Evolutionary conservation across 1,140 invertebrate genomes (phyloP).

Genomic region (Solenopsis invicta): DNA sequence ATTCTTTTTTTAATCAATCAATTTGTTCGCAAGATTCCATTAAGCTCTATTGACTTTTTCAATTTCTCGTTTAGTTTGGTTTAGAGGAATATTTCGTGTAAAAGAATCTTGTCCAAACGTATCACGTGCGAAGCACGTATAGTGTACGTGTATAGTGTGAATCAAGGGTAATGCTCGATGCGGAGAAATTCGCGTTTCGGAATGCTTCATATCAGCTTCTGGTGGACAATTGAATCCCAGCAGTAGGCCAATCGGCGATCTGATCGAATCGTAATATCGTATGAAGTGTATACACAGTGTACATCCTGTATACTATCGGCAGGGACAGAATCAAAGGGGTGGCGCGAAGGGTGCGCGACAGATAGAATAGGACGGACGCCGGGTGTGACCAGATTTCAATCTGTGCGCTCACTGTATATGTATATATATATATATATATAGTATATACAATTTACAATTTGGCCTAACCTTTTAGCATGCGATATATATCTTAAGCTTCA

Average conservation of each 20-base stretch:
- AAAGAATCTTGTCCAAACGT: constrained; percentile 8
- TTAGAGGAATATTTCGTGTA: not conserved
- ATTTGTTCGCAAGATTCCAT: not conserved
- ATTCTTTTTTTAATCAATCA: not conserved
- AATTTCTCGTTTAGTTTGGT: not conserved
- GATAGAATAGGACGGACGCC: constrained; percentile 45
- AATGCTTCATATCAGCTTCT: constrained; percentile 75
- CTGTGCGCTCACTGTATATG: constrained; percentile 50
- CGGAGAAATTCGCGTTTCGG: constrained; percentile 22
- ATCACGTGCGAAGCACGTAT: constrained; percentile 1
- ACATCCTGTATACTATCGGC: constrained; percentile 67
- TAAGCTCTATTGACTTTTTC: not conserved
- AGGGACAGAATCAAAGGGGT: constrained; percentile 56
- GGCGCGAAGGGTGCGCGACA: not conserved
- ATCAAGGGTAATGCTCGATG: constrained; percentile 31
- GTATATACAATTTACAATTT: constrained; percentile 56
- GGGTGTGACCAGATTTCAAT: constrained; percentile 78
- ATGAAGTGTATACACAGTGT: constrained; percentile 74
- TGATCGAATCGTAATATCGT: constrained; percentile 81
- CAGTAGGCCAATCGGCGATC: constrained; percentile 81
- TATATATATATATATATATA: constrained; percentile 37
- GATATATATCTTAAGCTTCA: constrained; percentile 64
- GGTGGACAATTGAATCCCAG: constrained; percentile 82
- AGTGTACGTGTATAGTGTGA: constrained; percentile 2
- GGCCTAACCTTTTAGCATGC: constrained; percentile 54